Conservation (phyloP, 2,888 invertebrate species). For the Bhutanitis thaidina region DNA sequence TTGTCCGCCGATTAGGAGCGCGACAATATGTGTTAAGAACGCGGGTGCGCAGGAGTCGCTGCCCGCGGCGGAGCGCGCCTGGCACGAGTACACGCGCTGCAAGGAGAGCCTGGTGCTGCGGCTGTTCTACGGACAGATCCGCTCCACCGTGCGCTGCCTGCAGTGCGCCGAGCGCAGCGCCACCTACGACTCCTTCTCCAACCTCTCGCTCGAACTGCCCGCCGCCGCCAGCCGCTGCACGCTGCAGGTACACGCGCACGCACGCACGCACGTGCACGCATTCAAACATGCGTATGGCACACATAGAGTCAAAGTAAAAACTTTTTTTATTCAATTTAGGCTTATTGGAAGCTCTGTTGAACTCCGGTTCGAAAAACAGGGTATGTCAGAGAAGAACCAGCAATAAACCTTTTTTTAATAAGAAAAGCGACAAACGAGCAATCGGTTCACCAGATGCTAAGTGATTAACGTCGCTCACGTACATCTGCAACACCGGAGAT, state of each 20-base stretch:
- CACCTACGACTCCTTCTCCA: slow-evolving; percentile 93
- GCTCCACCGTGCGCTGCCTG: slow-evolving; percentile 88
- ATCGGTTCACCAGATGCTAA: too few relatives aligned
- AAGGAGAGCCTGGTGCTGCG: slow-evolving; percentile 87
- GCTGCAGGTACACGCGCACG: slow-evolving; percentile 64
- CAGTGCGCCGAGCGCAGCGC: slow-evolving; percentile 87
- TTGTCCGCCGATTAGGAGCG: too few relatives aligned
- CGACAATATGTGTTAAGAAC: too few relatives aligned
- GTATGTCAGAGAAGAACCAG: too few relatives aligned
- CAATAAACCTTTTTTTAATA: too few relatives aligned
- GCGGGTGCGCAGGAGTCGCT: slow-evolving; percentile 54
- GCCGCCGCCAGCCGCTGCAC: slow-evolving; percentile 81
- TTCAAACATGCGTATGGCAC: not conserved
- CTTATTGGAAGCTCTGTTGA: too few relatives aligned
- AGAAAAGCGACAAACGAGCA: too few relatives aligned
- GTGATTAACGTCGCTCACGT: too few relatives aligned
- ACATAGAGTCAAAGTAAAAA: too few relatives aligned
- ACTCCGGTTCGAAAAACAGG: too few relatives aligned
- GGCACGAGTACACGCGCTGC: slow-evolving; percentile 85
- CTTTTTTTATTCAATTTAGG: too few relatives aligned
- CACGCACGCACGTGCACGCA: not conserved
- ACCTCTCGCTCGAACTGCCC: slow-evolving; percentile 89
- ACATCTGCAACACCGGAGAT: too few relatives aligned
- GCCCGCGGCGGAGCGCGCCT: slow-evolving; percentile 78
- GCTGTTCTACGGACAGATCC: slow-evolving; percentile 92